Evolutionary conservation across 1,140 invertebrate genomes (phyloP).

Genomic region (Manduca sexta): DNA sequence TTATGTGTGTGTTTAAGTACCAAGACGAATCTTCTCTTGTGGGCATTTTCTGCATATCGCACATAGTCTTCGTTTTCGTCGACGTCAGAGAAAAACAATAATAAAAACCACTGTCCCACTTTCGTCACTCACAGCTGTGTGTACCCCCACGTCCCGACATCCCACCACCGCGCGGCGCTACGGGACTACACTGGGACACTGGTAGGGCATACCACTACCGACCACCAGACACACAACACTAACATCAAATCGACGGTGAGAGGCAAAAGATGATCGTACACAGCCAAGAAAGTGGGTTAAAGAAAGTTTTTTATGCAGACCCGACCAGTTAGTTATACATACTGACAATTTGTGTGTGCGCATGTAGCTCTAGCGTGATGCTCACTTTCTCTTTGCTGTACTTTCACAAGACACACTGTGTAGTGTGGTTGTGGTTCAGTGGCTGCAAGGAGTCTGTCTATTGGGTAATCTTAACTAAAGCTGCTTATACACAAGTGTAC

Average conservation of each 20-base stretch:
- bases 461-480: conserved; percentile 37
- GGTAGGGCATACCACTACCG: conserved; percentile 63
- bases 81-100: conserved; percentile 42
- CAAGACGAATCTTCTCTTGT: conserved; percentile 62
- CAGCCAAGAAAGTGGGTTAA: conserved; percentile 67
- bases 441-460: conserved; percentile 38
- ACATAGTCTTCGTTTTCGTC: conserved; percentile 42
- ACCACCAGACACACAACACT: conserved; percentile 60
- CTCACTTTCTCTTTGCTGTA: conserved; percentile 70
- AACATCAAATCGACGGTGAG: conserved; percentile 54
- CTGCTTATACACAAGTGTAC: background rate
- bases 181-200: conserved; percentile 57
- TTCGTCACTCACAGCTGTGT: conserved; percentile 37
- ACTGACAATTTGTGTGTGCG: conserved; percentile 38
- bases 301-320: conserved; percentile 68
- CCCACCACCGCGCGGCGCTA: conserved; percentile 48
- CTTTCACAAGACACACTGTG: conserved; percentile 63
- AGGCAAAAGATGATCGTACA: conserved; percentile 58
- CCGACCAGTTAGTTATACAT: conserved; percentile 50
- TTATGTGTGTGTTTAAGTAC: conserved; percentile 23
- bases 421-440: conserved; percentile 63
- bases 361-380: conserved; percentile 49
- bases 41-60: conserved; percentile 68
- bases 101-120: conserved; percentile 57
- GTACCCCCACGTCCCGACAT: conserved; percentile 52